These are phyloP conservation scores for Virgularia gustaviana DNA, from an alignment of 92 coral and sea anemone species.

Conservation along the genomic window DNA sequence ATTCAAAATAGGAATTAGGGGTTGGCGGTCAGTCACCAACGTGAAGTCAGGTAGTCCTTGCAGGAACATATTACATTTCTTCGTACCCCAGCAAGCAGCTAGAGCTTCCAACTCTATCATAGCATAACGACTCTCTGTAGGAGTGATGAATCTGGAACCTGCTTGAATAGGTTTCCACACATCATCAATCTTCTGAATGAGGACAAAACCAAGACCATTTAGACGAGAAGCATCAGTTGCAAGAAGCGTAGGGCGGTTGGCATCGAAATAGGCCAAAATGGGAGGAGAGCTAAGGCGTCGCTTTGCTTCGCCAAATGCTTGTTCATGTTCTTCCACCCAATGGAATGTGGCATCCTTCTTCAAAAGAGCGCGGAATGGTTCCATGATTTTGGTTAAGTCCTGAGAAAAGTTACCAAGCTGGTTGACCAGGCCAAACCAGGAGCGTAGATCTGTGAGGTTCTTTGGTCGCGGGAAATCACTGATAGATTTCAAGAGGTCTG, in stretches of 20 bases:
- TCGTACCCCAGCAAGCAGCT: slow-evolving; percentile 25
- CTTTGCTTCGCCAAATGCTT: slow-evolving; percentile 4
- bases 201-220: not conserved
- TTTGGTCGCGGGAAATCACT: slow-evolving; percentile 22
- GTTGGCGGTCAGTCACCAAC: slow-evolving; percentile 17
- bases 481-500: slow-evolving; percentile 30
- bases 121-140: slow-evolving; percentile 21
- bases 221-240: slow-evolving; percentile 7
- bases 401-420: slow-evolving; percentile 32
- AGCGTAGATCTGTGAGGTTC: slow-evolving; percentile 13
- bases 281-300: slow-evolving; percentile 10
- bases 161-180: no score
- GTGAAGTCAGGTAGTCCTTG: no score
- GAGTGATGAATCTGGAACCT: slow-evolving; percentile 15
- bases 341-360: not conserved
- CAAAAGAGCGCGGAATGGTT: slow-evolving; percentile 26
- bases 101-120: slow-evolving; percentile 23
- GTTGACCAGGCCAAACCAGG: slow-evolving; percentile 43
- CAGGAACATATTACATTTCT: slow-evolving; percentile 23
- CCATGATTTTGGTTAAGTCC: slow-evolving; percentile 30
- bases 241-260: no score
- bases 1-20: no score
- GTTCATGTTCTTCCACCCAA: slow-evolving; percentile 29
- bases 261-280: not conserved
- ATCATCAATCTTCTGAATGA: not conserved